Evolutionary conservation across 2,113 vertebrate genomes (phyloP).

Genomic region (Albula goreensis): DNA sequence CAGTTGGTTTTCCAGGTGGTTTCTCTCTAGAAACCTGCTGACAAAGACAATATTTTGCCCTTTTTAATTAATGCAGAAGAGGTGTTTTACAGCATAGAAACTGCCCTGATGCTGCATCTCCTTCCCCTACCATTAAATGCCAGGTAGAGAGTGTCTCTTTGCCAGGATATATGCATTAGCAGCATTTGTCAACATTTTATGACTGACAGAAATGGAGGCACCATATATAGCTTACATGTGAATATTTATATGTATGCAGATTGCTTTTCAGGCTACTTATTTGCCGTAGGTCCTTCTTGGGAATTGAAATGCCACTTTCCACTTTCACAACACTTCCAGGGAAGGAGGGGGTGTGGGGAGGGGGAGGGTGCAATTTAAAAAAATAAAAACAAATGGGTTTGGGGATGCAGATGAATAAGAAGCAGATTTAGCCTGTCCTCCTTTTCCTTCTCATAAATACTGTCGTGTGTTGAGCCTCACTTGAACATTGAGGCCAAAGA

Average conservation of each 20-base stretch:
- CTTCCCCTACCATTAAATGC: neutral
- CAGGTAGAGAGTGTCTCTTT: neutral
- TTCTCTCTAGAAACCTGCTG: neutral
- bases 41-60: neutral
- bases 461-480: neutral
- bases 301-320: no score
- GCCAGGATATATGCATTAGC: neutral
- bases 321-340: neutral
- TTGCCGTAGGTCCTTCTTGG: no score
- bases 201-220: no score
- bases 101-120: neutral
- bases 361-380: neutral
- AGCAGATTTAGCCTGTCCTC: neutral
- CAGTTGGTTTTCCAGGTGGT: neutral
- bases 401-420: slow-evolving; percentile 3
- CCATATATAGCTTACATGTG: no score
- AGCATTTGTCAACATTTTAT: neutral
- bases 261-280: no score
- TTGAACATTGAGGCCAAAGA: neutral
- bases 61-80: neutral
- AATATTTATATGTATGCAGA: no score
- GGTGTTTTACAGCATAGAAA: neutral
- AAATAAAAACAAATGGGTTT: slow-evolving; percentile 29
- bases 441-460: neutral
- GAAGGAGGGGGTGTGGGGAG: neutral